Evolutionary conservation across 2,113 vertebrate genomes (phyloP), one percentile per base, ranked within the genome.

Genomic region (Chunga burmeisteri): DNA sequence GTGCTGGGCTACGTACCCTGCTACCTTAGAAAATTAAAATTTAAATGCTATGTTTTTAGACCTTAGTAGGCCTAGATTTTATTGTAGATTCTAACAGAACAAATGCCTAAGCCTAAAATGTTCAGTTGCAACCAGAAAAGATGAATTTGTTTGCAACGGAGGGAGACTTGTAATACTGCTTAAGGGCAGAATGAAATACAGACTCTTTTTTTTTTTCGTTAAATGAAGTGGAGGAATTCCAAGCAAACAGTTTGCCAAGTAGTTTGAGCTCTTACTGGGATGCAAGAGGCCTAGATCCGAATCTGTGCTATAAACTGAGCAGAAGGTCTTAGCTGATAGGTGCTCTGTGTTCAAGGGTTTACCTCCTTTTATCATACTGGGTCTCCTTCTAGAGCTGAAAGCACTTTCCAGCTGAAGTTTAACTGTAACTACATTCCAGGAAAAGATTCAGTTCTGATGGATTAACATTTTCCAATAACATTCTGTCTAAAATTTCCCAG

Each of bases 391-490:
- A 6, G 58, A 83, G 88, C 81, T 19, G 61, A 34, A 56, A 79
- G 23, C 66, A 20, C 34, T 63, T 90, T 42, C 94, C 74, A 90
- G 74, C 81, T 95, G 85, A 71, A 90, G 78, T 85, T 85, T 34
- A 77, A 25, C 81, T 66, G 50, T 16, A 74, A 71, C 4, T 38
- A 42, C 73, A 8, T 94, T 92, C 92, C 95, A 88, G 90, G 82
- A 83, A 58, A 89, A 89, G 81, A 30, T 47, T 88, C 66, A 30
- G 12, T 86, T 75, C 88, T 80, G 62, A 81, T 50, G 79, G 71
- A 72, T 90, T 77, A 72, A 90, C 34, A 46, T 95, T 93, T 96
- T 95, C 94, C 93, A 86, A 36, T 62, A 88, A 93, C 62, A 34
- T 56, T 81, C 58, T 77, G 66, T 66, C 88, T 94, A 5, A 75